These are phyloP conservation scores for Collichthys lucidus DNA, from an alignment of 2,113 vertebrate species.

Conservation along the genomic window DNA sequence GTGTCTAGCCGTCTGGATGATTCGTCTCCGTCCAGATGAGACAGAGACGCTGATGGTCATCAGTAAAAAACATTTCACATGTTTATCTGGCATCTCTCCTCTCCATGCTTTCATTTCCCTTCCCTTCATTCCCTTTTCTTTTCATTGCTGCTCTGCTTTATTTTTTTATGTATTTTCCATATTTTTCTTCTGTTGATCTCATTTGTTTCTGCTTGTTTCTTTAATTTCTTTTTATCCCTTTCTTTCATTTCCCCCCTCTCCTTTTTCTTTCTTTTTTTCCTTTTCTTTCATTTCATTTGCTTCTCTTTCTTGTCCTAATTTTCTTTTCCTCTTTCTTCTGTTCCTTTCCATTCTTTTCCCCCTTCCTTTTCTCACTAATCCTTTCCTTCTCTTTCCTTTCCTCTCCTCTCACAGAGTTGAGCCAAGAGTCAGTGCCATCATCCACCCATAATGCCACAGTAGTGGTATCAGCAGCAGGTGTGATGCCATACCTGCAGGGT, in stretches of 20 bases:
- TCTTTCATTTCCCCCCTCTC: background rate
- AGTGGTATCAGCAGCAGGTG: conserved; percentile 83
- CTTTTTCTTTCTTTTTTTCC: background rate
- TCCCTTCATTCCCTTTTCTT: conserved; percentile 28
- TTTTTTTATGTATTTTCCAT: background rate
- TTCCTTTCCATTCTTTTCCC: too few relatives aligned
- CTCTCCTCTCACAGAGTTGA: conserved; percentile 70
- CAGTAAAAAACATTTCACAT: conserved; percentile 31
- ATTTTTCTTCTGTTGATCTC: background rate
- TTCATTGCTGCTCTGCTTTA: background rate
- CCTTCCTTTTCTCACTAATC: background rate
- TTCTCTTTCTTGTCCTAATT: background rate
- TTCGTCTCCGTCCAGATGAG: conserved; percentile 49
- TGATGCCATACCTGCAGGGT: conserved; percentile 87
- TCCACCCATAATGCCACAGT: conserved; percentile 76
- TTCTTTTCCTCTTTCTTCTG: background rate
- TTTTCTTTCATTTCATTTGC: too few relatives aligned
- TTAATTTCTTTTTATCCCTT: background rate
- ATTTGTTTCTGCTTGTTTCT: background rate
- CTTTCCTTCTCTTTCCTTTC: background rate
- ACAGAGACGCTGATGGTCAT: conserved; percentile 51
- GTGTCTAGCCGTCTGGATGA: conserved; percentile 42
- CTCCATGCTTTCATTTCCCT: conserved; percentile 39
- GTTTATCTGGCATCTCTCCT: conserved; percentile 32
- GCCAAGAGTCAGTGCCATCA: conserved; percentile 81